Conservation (phyloP, 2,113 vertebrate genomes). For the Hippocampus guttulatus region DNA sequence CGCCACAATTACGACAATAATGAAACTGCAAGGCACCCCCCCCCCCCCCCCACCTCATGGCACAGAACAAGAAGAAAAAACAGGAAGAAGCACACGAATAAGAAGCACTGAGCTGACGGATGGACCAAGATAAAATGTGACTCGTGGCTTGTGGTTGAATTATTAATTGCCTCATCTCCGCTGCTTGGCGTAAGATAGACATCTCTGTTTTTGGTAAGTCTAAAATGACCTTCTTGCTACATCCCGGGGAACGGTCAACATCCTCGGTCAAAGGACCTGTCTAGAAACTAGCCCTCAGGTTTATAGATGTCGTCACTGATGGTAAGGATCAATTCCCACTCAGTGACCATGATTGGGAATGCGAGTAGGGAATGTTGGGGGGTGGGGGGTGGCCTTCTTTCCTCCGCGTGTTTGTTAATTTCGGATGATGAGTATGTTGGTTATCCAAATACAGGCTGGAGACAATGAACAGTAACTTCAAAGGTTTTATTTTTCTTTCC, state of each 20-base stretch:
- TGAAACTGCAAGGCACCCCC: constrained; percentile 18
- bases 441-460: too few species aligned
- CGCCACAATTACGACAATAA: constrained; percentile 45
- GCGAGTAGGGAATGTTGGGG: too few species aligned
- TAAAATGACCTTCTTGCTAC: constrained; percentile 75
- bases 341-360: not conserved
- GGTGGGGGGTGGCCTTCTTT: too few species aligned
- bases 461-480: too few species aligned
- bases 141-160: constrained; percentile 88
- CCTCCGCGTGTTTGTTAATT: too few species aligned
- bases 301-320: not conserved
- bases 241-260: constrained; percentile 24
- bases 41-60: constrained; percentile 18
- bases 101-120: constrained; percentile 7
- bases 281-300: not conserved
- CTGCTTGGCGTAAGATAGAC: constrained; percentile 71
- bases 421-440: too few species aligned
- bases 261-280: not conserved
- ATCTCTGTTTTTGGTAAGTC: constrained; percentile 75
- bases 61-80: constrained; percentile 21
- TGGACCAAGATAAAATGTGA: constrained; percentile 62
- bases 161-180: constrained; percentile 95
- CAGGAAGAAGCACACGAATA: constrained; percentile 22
- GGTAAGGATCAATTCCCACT: not conserved
- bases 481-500: too few species aligned